Conservation (phyloP, 2,113 vertebrate genomes). For the Platichthys flesus region DNA sequence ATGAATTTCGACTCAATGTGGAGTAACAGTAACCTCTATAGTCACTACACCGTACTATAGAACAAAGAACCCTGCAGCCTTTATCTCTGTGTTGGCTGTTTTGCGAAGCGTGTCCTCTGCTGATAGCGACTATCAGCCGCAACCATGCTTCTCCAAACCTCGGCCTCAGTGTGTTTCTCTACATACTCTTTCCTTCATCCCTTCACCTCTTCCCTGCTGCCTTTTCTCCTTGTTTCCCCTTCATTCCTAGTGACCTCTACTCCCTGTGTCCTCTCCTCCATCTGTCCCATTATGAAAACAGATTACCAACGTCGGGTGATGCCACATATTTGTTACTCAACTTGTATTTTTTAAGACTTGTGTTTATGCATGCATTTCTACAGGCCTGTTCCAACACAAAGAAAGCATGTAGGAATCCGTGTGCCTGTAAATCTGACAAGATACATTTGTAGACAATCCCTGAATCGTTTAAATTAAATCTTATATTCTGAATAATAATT, state of each 20-base stretch:
- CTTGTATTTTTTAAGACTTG: not conserved
- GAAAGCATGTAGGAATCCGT: not conserved
- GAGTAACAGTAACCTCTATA: no score
- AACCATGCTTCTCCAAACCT: conserved; percentile 41
- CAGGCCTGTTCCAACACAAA: not conserved
- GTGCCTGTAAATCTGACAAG: not conserved
- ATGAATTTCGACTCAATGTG: no score
- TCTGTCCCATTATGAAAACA: conserved; percentile 23
- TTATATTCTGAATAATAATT: not conserved
- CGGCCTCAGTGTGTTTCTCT: not conserved
- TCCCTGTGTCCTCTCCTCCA: conserved; percentile 13
- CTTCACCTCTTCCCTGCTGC: not conserved
- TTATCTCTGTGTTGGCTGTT: conserved; percentile 62
- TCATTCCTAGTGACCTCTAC: conserved; percentile 32
- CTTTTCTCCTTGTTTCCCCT: conserved; percentile 8
- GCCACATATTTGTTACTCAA: not conserved
- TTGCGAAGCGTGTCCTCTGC: conserved; percentile 53
- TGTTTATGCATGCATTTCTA: not conserved
- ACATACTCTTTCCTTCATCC: not conserved
- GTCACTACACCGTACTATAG: conserved; percentile 17
- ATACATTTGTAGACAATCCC: not conserved
- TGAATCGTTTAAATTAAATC: not conserved
- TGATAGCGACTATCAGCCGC: conserved; percentile 73
- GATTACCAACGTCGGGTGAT: not conserved
- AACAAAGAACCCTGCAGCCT: conserved; percentile 55